Percentiles rank a stretch among this genome's conserved stretches.
phyloP scores from a whole-genome alignment of 1,140 invertebrate species.

The Yoshiicerus persimilis region DNA sequence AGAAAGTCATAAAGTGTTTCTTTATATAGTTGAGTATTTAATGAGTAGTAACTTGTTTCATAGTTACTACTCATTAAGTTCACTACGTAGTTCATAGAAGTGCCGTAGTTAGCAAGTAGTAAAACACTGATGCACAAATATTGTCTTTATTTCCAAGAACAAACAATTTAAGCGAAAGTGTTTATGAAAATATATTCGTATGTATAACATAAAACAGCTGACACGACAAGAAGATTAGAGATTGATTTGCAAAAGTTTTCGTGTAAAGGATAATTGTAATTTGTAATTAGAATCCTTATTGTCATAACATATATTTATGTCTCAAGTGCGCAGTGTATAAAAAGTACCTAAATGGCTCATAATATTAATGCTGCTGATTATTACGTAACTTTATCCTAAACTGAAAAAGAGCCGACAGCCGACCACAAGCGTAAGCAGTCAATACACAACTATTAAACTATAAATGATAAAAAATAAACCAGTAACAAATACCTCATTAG shows the following conservation, averaged over 20 bases:
- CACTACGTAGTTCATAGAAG: too few relatives aligned
- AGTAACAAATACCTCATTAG: neutral
- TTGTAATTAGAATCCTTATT: neutral
- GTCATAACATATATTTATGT: neutral
- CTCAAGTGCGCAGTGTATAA: neutral
- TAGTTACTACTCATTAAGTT: too few relatives aligned
- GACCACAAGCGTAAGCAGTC: neutral
- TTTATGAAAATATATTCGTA: too few relatives aligned
- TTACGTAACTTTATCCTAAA: neutral
- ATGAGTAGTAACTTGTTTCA: too few relatives aligned
- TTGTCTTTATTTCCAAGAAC: neutral
- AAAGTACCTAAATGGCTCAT: neutral
- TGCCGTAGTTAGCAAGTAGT: neutral
- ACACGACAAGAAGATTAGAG: neutral
- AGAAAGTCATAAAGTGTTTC: too few relatives aligned
- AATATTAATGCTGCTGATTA: neutral
- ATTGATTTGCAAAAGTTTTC: neutral
- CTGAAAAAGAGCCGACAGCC: neutral
- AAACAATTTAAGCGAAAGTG: too few relatives aligned
- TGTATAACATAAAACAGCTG: neutral
- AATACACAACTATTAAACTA: neutral
- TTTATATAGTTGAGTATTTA: too few relatives aligned
- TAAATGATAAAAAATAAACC: neutral
- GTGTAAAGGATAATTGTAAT: too few relatives aligned
- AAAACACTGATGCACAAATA: neutral